Evolutionary conservation across 2,888 invertebrate genomes (phyloP), one percentile per base, ranked within the genome.

Genomic region (Tuberolachnus salignus): DNA sequence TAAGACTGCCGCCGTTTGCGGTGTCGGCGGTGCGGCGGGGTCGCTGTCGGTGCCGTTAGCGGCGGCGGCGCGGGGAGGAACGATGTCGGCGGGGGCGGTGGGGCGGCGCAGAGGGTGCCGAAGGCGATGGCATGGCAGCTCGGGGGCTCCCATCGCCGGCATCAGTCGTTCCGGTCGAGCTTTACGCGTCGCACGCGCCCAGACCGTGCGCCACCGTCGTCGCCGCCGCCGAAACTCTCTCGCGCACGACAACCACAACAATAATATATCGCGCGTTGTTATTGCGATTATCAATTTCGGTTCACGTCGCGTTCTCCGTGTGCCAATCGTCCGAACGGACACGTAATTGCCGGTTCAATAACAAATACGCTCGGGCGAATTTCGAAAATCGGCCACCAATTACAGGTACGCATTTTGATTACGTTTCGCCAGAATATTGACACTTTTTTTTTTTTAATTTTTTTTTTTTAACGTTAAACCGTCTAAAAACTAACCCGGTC

Each of bases 131-230:
- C 44, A 19, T 53, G 34, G 46, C 44, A 42, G 49, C 44, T 59
- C 67, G 75, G 72, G 67, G n/a, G 67, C 75, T 67, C 75, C 59
- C 49, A 49, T 67, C 57, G 75, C 44, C 49, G 49, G 67, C 46
- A 49, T 73, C 67, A 61, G 75, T 75, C 23, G 67, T 67, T 78
- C 67, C 75, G 67, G 75, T 78, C 67, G 75, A 78, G 75, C 67
- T 78, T 67, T 51, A 57, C 46, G 75, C 75, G 67, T 57, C 67
- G 67, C 75, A 67, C 75, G 59, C 75, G 67, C 23, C 23, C 53
- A 42, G 14, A 51, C 19, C 53, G 59, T 10, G 44, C 21, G 55
- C 21, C 55, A 19, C 51, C 51, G 46, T 23, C 51, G 53, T 21
- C 34, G 26, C 42, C 63, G 42, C 13, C 73, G 19, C 13, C 53